Evolutionary conservation across 53 echinoderm and acorn worm genomes (phyloP), one percentile per base, ranked within the genome.

Genomic region (Paelopatides confundens): DNA sequence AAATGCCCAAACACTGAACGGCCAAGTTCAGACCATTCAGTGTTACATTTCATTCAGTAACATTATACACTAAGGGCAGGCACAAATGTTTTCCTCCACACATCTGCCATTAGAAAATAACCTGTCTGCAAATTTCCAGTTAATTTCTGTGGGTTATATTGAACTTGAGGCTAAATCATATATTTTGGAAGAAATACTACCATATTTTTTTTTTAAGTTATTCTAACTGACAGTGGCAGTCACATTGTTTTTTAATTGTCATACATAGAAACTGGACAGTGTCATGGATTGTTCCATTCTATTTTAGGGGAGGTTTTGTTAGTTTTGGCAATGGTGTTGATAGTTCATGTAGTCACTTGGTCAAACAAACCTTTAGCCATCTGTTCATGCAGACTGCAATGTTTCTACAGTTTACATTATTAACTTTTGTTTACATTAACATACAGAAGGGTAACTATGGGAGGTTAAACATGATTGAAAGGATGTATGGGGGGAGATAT

Each of bases 321-420:
- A n/a, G n/a, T n/a, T n/a, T 58, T 50, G 53, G 53, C 79, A 54
- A 48, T 79, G 53, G 52, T 79, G 79, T 52, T 79, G 79, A 31
- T 53, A 32, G 79, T 79, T 49, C 39, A 74, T 74, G 79, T 79
- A 53, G 79, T 39, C 47, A 18, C 79, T 79, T 79, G 79, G 79
- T 79, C 79, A 79, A 79, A 79, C 79, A 79, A 79, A 79, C 79
- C 79, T 79, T 79, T 79, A 79, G 79, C 79, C 79, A 79, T 79
- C 79, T 79, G 79, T 79, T 79, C 31, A 12, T 58, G 48, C 58
- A 58, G 17, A n/a, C 58, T 58, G n/a, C 58, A 21, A 6, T 23
- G 21, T 58, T 21, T 58, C 24, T 58, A 21, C 21, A 21, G 58
- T 17, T 58, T 58, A 58, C 58, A 58, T 58, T n/a, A 58, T 26